Evolutionary conservation across 2,113 vertebrate genomes (phyloP), one percentile per base, ranked within the genome.

Genomic region (Lichenostomus cassidix): DNA sequence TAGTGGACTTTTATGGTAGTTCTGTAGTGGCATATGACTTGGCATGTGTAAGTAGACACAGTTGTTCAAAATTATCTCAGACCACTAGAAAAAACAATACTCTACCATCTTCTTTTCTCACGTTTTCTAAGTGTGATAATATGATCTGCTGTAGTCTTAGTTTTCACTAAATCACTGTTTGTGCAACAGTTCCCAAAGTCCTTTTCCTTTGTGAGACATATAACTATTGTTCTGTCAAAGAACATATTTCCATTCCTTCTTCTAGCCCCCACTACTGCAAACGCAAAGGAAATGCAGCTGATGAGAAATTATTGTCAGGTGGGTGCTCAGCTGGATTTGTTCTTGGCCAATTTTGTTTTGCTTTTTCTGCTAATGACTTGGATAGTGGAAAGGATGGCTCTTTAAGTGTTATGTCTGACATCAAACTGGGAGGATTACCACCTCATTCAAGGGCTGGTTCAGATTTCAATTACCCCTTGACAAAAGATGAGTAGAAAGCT

Each of bases 21-120:
- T 69, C 15, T 79, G 28, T 35, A 55, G 46, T 50, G 35, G 29
- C 7, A 17, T 46, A 20, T 7, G 1, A 42, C 5, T 55, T 12
- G 29, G 27, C 0, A 1, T 4, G 3, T 50, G 2, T 53, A 75
- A 63, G 35, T 83, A 62, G 42, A 53, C 6, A n/a, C 4, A 24
- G 19, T 44, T 68, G 4, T 37, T 79, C 12, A 64, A 76, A 92
- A 49, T 42, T 24, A 63, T 3, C 29, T 64, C 33, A 68, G 31
- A 80, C 49, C 19, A 60, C 25, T 33, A 31, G 12, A 90, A 70
- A 93, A 79, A 44, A 82, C 37, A 67, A 14, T 67, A 4, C 7
- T 79, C 11, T 67, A 37, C 27, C 10, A 6, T 35, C 2, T 59
- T 12, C 5, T 85, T 56, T 47, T 83, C 37, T 63, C 5, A 16